Percentiles rank a stretch among this genome's conserved stretches.
Evolutionary conservation across 2,113 vertebrate species (phyloP).

Genomic region (Drymodes brunneopygia): DNA sequence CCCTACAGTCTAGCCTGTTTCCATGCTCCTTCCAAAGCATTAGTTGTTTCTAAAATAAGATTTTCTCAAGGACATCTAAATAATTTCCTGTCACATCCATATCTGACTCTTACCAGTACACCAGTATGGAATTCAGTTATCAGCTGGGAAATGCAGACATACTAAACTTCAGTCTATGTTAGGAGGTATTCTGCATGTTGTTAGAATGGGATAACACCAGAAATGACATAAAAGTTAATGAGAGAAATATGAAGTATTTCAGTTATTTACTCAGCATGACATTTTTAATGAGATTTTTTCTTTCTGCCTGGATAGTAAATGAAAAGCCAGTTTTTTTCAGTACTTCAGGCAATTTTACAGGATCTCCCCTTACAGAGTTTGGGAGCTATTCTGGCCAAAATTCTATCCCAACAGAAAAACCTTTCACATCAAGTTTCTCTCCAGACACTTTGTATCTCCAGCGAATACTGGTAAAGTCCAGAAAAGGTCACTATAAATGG

Average conservation of each 20-base stretch:
- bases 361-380: not conserved
- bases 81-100: conserved; percentile 56
- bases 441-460: not conserved
- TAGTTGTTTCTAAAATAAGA: conserved; percentile 55
- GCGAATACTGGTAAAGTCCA: not conserved
- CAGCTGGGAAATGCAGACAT: conserved; percentile 51
- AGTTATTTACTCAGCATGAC: not conserved
- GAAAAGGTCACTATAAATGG: not conserved
- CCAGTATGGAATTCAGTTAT: conserved; percentile 57
- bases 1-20: not conserved
- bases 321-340: not conserved
- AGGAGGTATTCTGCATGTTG: not conserved
- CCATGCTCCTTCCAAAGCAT: not conserved
- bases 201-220: not conserved
- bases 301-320: not conserved
- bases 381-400: not conserved
- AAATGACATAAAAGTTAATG: not conserved
- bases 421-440: not conserved
- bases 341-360: not conserved
- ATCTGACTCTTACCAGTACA: conserved; percentile 56
- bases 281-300: not conserved
- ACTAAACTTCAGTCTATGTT: not conserved
- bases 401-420: not conserved
- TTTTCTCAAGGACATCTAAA: conserved; percentile 42
- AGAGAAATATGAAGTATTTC: not conserved